Percentiles rank a stretch among this genome's conserved stretches.
Conservation (phyloP, 2,888 invertebrate genomes). For the Tetragonisca angustula region DNA sequence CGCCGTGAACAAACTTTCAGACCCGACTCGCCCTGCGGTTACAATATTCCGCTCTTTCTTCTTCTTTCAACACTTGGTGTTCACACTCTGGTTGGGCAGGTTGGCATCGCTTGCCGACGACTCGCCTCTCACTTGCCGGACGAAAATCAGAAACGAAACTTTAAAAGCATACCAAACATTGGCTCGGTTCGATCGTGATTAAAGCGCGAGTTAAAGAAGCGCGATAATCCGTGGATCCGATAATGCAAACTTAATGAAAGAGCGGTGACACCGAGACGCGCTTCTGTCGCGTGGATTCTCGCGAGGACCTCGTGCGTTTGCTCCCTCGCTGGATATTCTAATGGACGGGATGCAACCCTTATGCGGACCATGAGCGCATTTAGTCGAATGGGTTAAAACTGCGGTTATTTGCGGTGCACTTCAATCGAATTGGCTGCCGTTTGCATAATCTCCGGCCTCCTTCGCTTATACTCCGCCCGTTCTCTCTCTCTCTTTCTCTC, state of each 20-base stretch:
- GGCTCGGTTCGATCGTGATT: neutral
- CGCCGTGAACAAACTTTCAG: no score
- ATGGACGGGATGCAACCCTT: constrained; percentile 62
- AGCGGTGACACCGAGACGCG: neutral
- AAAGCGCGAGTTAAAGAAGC: neutral
- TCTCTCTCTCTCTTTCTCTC: neutral
- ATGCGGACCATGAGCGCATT: constrained; percentile 68
- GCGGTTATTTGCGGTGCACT: constrained; percentile 83
- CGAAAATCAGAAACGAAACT: neutral
- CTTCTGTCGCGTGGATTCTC: neutral
- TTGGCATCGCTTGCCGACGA: no score
- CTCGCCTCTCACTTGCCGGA: no score
- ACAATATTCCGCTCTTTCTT: no score
- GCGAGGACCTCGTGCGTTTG: constrained; percentile 12
- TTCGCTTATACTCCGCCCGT: constrained; percentile 54
- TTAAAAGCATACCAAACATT: constrained; percentile 1
- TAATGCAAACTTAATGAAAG: constrained; percentile 41
- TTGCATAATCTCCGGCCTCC: constrained; percentile 80
- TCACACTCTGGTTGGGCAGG: no score
- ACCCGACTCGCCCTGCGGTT: no score
- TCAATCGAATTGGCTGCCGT: constrained; percentile 83
- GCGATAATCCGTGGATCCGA: constrained; percentile 4
- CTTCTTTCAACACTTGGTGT: no score
- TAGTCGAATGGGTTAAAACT: constrained; percentile 81
- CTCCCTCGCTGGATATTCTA: constrained; percentile 74